Evolutionary conservation across 2,797 vertebrate genomes (phyloP), one percentile per base, ranked within the genome.

Genomic region (Parotocinclus haroldoi): DNA sequence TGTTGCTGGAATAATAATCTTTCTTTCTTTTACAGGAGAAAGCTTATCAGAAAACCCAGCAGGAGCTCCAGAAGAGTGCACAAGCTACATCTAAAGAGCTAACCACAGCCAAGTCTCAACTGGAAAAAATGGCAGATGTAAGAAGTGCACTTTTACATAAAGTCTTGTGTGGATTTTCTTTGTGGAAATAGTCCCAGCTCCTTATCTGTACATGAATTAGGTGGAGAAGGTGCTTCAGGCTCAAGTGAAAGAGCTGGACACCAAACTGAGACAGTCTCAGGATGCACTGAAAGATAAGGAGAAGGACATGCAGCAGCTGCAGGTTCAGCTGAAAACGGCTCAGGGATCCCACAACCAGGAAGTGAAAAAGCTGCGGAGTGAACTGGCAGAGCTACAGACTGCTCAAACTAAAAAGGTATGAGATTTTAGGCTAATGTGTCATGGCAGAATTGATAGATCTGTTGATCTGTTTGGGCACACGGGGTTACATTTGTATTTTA

Each of bases 41-140:
- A 72, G 85, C 85, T 46, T 91, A 86, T 55, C 91, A 95, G 80
- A 95, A 96, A 80, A 77, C 88, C 75, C 92, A 82, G 72, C 88
- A 88, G 71, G 93, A 95, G 27, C 91, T 98, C 71, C 88, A 93
- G 51, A 85, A 90, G 68, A 92, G 83, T 58, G 84, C 85, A 0
- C 93, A 96, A 66, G 79, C 75, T 59, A 69, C 88, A 72, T 80
- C 87, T 73, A 95, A 94, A 80, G 89, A 92, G 64, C 72, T 90
- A 75, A 89, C 85, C 66, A 90, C 93, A 70, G 77, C 92, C 68
- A 93, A 91, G 81, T 88, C 88, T 55, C 90, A 88, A 57, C 69
- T 96, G 82, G 89, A 92, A 83, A 91, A 90, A 79, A 89, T 89
- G 37, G 91, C 84, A 71, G 92, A 93, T 89, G 97, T 96, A 82